A percentile compares a stretch with the other conserved stretches of the same genome.
Evolutionary conservation across 2,113 vertebrate species (phyloP).

Genomic region (Corvus moneduloides): DNA sequence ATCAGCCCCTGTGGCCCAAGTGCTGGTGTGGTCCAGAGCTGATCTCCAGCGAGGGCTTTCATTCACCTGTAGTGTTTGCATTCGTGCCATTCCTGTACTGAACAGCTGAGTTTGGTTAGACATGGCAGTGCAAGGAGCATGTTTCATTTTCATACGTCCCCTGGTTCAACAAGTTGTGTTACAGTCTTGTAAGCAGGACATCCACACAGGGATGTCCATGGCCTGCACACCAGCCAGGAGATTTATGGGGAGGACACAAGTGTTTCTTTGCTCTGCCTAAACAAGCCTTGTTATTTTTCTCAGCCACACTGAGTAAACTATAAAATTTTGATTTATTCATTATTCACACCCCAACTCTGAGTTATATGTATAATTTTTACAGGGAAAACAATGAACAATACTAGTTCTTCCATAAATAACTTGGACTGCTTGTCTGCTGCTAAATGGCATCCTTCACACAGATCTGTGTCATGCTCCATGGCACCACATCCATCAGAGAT

Average conservation of each 20-base stretch:
- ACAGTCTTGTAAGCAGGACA: background rate
- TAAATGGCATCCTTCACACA: background rate
- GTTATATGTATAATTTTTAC: background rate
- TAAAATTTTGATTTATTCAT: background rate
- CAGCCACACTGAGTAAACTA: background rate
- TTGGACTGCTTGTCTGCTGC: background rate
- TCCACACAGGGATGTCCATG: background rate
- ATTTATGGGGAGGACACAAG: background rate
- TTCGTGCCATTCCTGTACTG: background rate
- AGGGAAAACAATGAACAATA: background rate
- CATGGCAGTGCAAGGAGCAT: background rate
- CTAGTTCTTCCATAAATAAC: constrained; percentile 2
- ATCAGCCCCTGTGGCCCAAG: background rate
- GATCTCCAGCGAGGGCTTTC: accelerated
- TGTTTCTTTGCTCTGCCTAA: background rate
- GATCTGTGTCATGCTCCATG: background rate
- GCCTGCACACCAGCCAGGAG: background rate
- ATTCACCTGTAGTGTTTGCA: background rate
- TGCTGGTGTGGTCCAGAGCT: background rate
- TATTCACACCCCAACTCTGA: background rate
- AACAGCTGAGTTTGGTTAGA: background rate
- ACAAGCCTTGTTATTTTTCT: background rate
- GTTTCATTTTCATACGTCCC: background rate
- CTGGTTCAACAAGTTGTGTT: background rate
- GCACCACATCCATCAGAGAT: background rate